phyloP scores from a whole-genome alignment of 1,140 invertebrate genomes.

The Cylas formicarius region DNA sequence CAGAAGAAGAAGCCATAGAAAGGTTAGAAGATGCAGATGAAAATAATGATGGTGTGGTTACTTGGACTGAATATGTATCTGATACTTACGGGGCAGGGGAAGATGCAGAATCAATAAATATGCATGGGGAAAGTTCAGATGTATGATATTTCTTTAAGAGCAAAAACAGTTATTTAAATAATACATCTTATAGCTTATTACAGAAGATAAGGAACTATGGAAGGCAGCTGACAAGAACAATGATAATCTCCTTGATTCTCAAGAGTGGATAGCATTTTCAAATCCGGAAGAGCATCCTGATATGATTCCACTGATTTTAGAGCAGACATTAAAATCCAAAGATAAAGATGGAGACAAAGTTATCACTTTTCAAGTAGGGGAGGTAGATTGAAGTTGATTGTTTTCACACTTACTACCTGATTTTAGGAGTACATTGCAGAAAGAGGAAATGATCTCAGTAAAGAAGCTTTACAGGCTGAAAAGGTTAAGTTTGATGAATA shows the following conservation, averaged over 20 bases:
- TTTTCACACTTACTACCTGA: no score
- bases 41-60: conserved; percentile 73
- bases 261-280: conserved; percentile 84
- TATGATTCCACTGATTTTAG: conserved; percentile 79
- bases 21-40: conserved; percentile 79
- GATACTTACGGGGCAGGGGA: conserved; percentile 72
- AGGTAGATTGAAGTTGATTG: neutral
- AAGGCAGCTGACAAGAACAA: conserved; percentile 76
- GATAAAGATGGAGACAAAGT: conserved; percentile 77
- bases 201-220: conserved; percentile 86
- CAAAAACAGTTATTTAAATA: neutral
- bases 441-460: conserved; percentile 64
- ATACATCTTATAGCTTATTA: neutral
- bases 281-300: conserved; percentile 89
- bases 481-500: conserved; percentile 89
- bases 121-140: conserved; percentile 29
- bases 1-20: conserved; percentile 81
- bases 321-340: conserved; percentile 78
- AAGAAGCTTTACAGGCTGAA: conserved; percentile 75
- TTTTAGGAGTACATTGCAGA: conserved; percentile 65
- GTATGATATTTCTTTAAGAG: conserved; percentile 18
- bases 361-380: conserved; percentile 63
- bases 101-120: conserved; percentile 30
- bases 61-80: conserved; percentile 82
- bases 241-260: conserved; percentile 66